Conservation (phyloP, 2,797 vertebrate genomes). For the Tinamus major region DNA sequence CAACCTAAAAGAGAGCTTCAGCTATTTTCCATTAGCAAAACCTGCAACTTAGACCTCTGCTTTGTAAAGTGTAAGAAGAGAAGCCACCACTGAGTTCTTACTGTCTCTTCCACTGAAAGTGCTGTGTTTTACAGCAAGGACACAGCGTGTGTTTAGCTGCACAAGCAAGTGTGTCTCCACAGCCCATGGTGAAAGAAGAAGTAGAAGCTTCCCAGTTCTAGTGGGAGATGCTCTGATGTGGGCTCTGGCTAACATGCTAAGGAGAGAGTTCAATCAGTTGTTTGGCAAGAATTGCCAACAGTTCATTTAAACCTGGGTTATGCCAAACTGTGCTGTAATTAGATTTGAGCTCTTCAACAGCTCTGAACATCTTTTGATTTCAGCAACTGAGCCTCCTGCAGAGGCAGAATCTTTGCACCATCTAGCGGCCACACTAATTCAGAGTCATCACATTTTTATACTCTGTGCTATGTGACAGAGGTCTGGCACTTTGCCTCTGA, state of each 20-base stretch:
- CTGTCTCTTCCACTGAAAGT: background rate
- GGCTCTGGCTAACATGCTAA: background rate
- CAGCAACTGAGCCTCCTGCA: background rate
- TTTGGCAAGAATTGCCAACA: background rate
- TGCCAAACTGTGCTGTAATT: background rate
- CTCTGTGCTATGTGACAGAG: background rate
- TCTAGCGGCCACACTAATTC: background rate
- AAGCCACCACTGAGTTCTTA: background rate
- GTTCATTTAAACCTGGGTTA: background rate
- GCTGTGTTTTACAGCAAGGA: background rate
- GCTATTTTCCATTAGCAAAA: background rate
- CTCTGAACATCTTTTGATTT: background rate
- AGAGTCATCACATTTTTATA: background rate
- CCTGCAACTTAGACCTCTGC: background rate
- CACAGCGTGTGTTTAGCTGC: background rate
- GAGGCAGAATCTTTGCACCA: background rate
- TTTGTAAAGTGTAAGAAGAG: background rate
- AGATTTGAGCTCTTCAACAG: background rate
- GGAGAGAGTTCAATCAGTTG: background rate
- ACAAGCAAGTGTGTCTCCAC: accelerated
- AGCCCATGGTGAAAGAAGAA: background rate
- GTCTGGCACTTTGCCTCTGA: accelerated
- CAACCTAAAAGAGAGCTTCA: background rate
- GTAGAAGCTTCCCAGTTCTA: background rate
- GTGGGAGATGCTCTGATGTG: background rate